Percentiles rank a stretch among this genome's conserved stretches.
phyloP scores from a whole-genome alignment of 1,140 invertebrate species.

The Stegodyphus dumicola region DNA sequence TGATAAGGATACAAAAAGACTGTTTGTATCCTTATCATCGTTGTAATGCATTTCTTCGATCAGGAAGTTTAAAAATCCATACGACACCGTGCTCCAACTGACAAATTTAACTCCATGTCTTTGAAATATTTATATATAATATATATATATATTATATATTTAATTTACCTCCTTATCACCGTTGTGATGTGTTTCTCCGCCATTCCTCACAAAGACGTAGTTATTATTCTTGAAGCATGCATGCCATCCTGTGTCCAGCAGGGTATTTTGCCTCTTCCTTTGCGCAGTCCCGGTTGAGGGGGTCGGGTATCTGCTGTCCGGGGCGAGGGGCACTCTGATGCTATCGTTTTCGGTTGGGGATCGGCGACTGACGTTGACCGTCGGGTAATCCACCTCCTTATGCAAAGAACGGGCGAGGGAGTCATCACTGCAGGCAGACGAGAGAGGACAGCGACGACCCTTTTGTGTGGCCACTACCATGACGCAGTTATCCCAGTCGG shows the following conservation, averaged over 20 bases:
- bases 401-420: conserved; percentile 37
- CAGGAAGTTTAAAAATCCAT: no score
- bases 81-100: no score
- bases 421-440: conserved; percentile 22
- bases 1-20: no score
- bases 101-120: no score
- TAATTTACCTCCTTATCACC: no score
- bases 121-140: no score
- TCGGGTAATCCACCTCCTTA: conserved; percentile 40
- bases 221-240: conserved; percentile 54
- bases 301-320: conserved; percentile 31
- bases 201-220: conserved; percentile 43
- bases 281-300: neutral
- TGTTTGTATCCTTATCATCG: no score
- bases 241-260: conserved; percentile 46
- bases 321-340: neutral
- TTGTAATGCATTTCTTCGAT: no score
- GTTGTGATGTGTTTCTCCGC: neutral
- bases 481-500: conserved; percentile 49
- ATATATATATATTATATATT: no score
- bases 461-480: conserved; percentile 54
- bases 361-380: conserved; percentile 34
- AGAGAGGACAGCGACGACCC: conserved; percentile 1
- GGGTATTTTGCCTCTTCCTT: conserved; percentile 38
- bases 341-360: neutral